Evolutionary conservation across 2,797 vertebrate species (phyloP), one percentile per base, ranked within the genome.

Genomic region (Masticophis lateralis): DNA sequence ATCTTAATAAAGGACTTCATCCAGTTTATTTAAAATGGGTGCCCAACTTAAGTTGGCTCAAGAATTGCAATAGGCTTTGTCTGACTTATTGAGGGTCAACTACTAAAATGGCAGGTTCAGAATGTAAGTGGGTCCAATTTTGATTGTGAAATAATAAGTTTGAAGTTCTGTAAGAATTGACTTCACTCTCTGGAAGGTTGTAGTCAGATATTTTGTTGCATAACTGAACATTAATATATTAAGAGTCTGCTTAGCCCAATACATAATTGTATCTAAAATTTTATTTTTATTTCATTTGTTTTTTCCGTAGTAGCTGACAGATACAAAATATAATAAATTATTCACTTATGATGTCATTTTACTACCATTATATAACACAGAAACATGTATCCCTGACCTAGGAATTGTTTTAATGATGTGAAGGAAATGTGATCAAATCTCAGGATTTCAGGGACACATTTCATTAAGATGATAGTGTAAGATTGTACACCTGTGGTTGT

Each of bases 361-460:
- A 6, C 16, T 43, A 43, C 2, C 56, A 25, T 57, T 57, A 91
- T 83, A 59, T 91, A 59, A 86, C n/a, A 63, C 60, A 88, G 4
- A 28, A 28, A 60, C 57, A n/a, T 51, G 27, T 92, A 57, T 43
- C 56, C 53, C 59, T 37, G 3, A 32, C 60, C 25, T 92, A 8
- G 13, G 22, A 18, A 88, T 88, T 88, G 11, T 32, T 55, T 89
- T 94, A 88, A 43, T 14, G 5, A 43, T 51, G 0, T 94, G 10
- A 90, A 66, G 63, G 47, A 90, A 95, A 86, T 43, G 25, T 90
- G 92, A 25, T 59, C 91, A 18, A 92, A 86, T 87, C 51, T 92
- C 37, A 28, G 61, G 89, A 25, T n/a, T 86, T 88, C 93, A 61
- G 86, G 86, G 47, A 32, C 37, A 55, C 57, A 83, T 89, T 91